A percentile compares a stretch with the other conserved stretches of the same genome.
These are phyloP conservation scores for Hybognathus amarus DNA, from an alignment of 2,797 vertebrate species.

Conservation along the genomic window DNA sequence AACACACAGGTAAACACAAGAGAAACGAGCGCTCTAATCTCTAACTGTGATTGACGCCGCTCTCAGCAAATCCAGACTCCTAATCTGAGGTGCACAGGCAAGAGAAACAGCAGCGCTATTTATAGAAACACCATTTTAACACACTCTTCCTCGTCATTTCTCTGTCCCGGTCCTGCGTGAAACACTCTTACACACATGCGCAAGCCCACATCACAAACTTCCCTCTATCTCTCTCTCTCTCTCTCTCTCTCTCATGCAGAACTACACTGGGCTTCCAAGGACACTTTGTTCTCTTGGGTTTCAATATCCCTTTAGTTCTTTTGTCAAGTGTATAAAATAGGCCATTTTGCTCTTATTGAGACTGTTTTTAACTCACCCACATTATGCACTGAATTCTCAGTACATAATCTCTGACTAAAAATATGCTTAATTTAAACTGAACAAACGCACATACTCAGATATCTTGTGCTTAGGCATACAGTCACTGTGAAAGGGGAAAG, in stretches of 20 bases:
- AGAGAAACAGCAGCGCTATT: conserved; percentile 78
- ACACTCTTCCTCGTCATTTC: conserved; percentile 49
- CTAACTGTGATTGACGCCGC: conserved; percentile 77
- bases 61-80: conserved; percentile 77
- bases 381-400: conserved; percentile 17
- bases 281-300: conserved; percentile 57
- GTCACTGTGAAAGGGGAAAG: no score
- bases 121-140: conserved; percentile 77
- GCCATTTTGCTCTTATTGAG: conserved; percentile 28
- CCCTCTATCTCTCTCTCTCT: conserved; percentile 49
- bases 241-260: conserved; percentile 63
- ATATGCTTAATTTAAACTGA: not conserved
- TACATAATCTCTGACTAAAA: not conserved
- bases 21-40: conserved; percentile 70
- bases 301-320: conserved; percentile 34
- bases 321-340: conserved; percentile 27
- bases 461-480: not conserved
- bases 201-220: conserved; percentile 32
- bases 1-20: conserved; percentile 58
- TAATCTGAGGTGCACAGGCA: conserved; percentile 76
- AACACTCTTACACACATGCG: conserved; percentile 27
- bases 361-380: conserved; percentile 30
- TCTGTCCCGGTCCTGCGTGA: conserved; percentile 39
- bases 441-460: not conserved
- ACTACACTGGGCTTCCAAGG: conserved; percentile 71